Percentiles rank a stretch among this genome's conserved stretches.
These are phyloP conservation scores for Tapirus indicus DNA, from an alignment of 2,797 vertebrate species.

Conservation along the genomic window DNA sequence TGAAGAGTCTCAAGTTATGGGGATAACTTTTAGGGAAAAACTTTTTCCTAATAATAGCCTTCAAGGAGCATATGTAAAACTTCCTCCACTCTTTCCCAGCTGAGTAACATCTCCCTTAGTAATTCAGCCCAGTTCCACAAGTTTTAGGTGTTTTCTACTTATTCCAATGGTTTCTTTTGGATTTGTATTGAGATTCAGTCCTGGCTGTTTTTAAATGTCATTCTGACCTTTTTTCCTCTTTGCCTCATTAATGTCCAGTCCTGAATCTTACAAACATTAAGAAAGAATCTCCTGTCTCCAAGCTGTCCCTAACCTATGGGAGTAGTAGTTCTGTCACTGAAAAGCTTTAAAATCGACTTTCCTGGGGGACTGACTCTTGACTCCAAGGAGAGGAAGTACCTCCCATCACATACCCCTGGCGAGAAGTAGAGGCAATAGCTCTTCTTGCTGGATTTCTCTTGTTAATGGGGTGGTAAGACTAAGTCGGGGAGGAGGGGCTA, in stretches of 20 bases:
- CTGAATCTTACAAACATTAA: not conserved
- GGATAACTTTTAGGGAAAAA: not conserved
- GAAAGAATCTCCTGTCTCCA: not conserved
- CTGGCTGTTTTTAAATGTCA: not conserved
- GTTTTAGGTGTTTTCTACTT: not conserved
- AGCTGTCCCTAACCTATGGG: not conserved
- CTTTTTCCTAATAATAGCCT: not conserved
- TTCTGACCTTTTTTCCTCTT: not conserved
- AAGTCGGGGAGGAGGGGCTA: fast-evolving
- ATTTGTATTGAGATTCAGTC: not conserved
- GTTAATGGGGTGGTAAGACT: fast-evolving
- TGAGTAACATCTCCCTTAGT: not conserved
- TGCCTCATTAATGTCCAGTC: not conserved
- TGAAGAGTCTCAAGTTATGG: not conserved
- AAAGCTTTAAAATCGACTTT: not conserved
- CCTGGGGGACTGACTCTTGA: not conserved
- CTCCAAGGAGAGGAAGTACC: not conserved
- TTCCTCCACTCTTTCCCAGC: not conserved
- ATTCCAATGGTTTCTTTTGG: not conserved
- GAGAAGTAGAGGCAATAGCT: not conserved
- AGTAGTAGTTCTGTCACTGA: not conserved
- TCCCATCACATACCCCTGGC: not conserved
- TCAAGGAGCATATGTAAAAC: not conserved
- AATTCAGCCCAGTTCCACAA: not conserved
- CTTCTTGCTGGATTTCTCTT: not conserved